Evolutionary conservation across 2,113 vertebrate genomes (phyloP).

Genomic region (Pelvicachromis taeniatus): DNA sequence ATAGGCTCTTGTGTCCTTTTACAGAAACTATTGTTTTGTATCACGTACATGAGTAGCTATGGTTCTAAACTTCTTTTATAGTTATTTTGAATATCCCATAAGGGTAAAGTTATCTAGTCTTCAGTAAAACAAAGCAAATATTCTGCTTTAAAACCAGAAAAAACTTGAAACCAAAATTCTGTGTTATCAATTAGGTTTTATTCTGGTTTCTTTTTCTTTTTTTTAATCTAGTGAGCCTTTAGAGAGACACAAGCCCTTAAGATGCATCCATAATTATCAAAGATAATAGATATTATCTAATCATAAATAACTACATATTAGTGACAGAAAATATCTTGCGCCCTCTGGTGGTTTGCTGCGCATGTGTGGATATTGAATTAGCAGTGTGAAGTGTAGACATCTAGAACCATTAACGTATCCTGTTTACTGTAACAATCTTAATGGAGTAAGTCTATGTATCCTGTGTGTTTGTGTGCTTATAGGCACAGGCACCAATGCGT

Average conservation of each 20-base stretch:
- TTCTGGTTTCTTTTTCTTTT: background rate
- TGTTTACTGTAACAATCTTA: background rate
- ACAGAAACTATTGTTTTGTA: background rate
- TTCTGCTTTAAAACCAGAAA: background rate
- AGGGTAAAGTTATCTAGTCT: background rate
- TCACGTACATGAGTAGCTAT: background rate
- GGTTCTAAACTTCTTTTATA: accelerated
- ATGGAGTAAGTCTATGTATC: background rate
- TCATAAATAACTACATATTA: background rate
- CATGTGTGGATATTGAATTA: background rate
- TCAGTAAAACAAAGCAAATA: background rate
- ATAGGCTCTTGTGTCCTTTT: background rate
- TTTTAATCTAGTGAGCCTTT: background rate
- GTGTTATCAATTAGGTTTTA: background rate
- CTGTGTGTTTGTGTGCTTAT: conserved; percentile 9
- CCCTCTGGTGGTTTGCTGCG: background rate
- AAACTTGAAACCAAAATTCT: background rate
- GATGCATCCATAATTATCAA: background rate
- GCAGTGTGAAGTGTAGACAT: background rate
- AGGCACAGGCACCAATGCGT: conserved; percentile 94
- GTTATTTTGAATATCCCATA: background rate
- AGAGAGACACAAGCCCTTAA: background rate
- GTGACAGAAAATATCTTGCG: background rate
- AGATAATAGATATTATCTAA: background rate
- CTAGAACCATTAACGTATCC: background rate